Evolutionary conservation across 2,888 invertebrate species (phyloP).

Genomic region (Eupithecia pulchellata): DNA sequence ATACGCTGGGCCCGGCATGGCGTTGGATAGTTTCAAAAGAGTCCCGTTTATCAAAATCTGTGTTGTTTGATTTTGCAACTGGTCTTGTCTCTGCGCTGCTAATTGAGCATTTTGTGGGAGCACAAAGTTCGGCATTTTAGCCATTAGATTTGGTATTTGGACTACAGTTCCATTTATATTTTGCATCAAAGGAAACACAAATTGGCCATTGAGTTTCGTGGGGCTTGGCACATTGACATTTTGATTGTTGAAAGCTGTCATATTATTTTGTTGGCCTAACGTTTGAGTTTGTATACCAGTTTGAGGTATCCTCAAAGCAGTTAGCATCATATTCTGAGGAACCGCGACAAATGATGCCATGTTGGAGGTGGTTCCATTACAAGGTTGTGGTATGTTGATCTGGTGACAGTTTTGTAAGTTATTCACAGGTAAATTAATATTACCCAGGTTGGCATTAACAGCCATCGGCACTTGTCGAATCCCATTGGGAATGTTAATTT

Average conservation of each 20-base stretch:
- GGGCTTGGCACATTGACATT: slow-evolving; percentile 80
- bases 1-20: slow-evolving; percentile 66
- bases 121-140: slow-evolving; percentile 84
- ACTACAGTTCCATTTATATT: slow-evolving; percentile 85
- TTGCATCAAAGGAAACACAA: slow-evolving; percentile 86
- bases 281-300: slow-evolving; percentile 74
- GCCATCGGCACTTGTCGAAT: slow-evolving; percentile 75
- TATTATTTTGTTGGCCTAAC: slow-evolving; percentile 71
- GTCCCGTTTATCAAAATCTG: slow-evolving; percentile 83
- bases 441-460: slow-evolving; percentile 70
- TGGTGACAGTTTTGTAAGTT: slow-evolving; percentile 78
- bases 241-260: slow-evolving; percentile 69
- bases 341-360: slow-evolving; percentile 79
- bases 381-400: slow-evolving; percentile 73
- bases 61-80: slow-evolving; percentile 67
- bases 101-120: slow-evolving; percentile 74
- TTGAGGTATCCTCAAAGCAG: slow-evolving; percentile 85
- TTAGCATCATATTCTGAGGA: slow-evolving; percentile 84
- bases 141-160: slow-evolving; percentile 86
- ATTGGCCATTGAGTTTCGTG: slow-evolving; percentile 81
- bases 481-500: slow-evolving; percentile 75
- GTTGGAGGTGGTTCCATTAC: slow-evolving; percentile 74
- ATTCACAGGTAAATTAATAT: slow-evolving; percentile 72
- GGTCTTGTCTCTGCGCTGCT: slow-evolving; percentile 71
- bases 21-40: slow-evolving; percentile 76